These are phyloP conservation scores for Himalopsyche kuldschensis DNA, from an alignment of 2,888 invertebrate species.

Conservation along the genomic window DNA sequence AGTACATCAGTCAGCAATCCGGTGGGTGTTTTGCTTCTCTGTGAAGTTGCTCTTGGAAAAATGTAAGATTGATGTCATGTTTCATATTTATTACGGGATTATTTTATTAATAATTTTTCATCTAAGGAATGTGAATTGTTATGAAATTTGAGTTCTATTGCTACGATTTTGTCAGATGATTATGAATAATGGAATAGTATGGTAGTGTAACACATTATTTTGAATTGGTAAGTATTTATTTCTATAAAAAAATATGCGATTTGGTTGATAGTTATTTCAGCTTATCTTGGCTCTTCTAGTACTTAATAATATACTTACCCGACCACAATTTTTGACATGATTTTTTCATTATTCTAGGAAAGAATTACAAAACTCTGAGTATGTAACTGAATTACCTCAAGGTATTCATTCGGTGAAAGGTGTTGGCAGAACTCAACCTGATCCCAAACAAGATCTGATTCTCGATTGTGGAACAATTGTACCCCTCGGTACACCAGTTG, in stretches of 20 bases:
- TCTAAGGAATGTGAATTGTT: not conserved
- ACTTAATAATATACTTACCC: too few relatives aligned
- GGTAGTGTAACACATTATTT: too few relatives aligned
- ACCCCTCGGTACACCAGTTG: conserved; percentile 71
- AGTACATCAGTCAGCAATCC: conserved; percentile 69
- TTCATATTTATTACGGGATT: not conserved
- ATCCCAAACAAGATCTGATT: conserved; percentile 63
- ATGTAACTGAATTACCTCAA: conserved; percentile 75
- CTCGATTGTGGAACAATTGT: conserved; percentile 74
- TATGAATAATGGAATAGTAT: too few relatives aligned
- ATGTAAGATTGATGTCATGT: conserved; percentile 62
- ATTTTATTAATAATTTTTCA: not conserved
- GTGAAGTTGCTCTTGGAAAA: conserved; percentile 94
- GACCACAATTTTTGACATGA: not conserved
- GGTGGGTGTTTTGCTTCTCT: conserved; percentile 85
- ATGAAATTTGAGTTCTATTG: not conserved
- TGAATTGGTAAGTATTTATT: too few relatives aligned
- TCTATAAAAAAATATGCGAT: too few relatives aligned
- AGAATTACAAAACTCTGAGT: conserved; percentile 71
- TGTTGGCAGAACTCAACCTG: conserved; percentile 80
- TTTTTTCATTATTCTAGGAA: conserved; percentile 59
- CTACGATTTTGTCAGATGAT: not conserved
- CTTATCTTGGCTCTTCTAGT: too few relatives aligned
- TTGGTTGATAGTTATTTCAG: too few relatives aligned
- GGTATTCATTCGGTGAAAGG: conserved; percentile 90